These are phyloP conservation scores for Trichogramma pretiosum DNA, from an alignment of 1,140 invertebrate genomes.

Conservation along the genomic window DNA sequence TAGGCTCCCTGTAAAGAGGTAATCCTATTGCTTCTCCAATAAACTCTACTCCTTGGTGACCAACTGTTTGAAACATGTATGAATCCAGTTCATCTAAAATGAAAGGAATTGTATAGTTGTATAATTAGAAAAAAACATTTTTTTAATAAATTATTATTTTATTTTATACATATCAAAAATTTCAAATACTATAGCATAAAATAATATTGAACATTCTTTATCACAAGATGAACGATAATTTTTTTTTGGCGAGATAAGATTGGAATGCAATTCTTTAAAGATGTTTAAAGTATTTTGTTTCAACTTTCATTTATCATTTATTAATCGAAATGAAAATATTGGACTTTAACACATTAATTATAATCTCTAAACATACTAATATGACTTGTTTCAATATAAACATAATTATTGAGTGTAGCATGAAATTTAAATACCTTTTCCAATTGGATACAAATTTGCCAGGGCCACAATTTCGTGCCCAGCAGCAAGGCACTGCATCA, in stretches of 20 bases:
- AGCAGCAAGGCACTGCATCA: slow-evolving; percentile 93
- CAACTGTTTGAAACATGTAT: slow-evolving; percentile 99
- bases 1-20: slow-evolving; percentile 79
- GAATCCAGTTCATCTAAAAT: slow-evolving; percentile 93
- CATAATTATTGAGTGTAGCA: too few relatives aligned
- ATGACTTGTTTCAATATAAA: background rate
- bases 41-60: slow-evolving; percentile 84
- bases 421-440: slow-evolving; percentile 66
- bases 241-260: too few relatives aligned
- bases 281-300: too few relatives aligned
- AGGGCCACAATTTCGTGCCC: slow-evolving; percentile 94
- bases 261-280: too few relatives aligned
- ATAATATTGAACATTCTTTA: too few relatives aligned
- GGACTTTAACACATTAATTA: too few relatives aligned
- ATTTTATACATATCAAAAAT: background rate
- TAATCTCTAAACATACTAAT: too few relatives aligned
- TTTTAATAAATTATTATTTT: background rate
- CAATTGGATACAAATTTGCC: slow-evolving; percentile 86
- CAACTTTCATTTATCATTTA: background rate
- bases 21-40: slow-evolving; percentile 90
- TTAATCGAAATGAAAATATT: too few relatives aligned
- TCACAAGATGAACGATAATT: too few relatives aligned
- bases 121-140: background rate
- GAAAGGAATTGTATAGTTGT: too few relatives aligned
- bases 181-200: too few relatives aligned